Evolutionary conservation across 2,113 vertebrate species (phyloP).

Genomic region (Neogobius melanostomus): DNA sequence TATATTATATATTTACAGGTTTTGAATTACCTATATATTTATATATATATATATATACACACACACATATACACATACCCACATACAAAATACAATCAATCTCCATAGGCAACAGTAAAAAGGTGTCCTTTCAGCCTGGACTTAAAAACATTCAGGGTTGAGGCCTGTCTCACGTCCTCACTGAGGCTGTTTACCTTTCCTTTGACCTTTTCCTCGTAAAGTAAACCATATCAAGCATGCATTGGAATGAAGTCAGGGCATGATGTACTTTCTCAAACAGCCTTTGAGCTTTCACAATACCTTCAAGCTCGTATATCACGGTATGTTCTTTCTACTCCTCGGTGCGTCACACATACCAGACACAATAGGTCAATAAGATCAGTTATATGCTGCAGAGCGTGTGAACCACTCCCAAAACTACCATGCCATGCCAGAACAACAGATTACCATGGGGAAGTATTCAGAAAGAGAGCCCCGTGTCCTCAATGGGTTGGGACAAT

Average conservation of each 20-base stretch:
- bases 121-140: no score
- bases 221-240: not conserved
- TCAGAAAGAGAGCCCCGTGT: slow-evolving; percentile 20
- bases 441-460: slow-evolving; percentile 36
- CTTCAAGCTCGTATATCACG: slow-evolving; percentile 5
- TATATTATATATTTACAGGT: no score
- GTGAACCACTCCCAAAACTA: slow-evolving; percentile 16
- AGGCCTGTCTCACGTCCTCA: no score
- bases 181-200: no score
- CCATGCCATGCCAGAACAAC: not conserved
- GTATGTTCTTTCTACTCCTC: slow-evolving; percentile 1
- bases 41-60: no score
- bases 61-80: no score
- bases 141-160: no score
- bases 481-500: not conserved
- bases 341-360: slow-evolving; percentile 41
- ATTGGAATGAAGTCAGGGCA: not conserved
- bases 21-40: no score
- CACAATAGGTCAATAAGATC: slow-evolving; percentile 18
- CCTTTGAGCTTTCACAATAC: not conserved
- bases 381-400: not conserved
- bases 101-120: no score
- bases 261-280: slow-evolving; percentile 4
- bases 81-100: no score
- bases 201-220: not conserved